Percentiles rank a stretch among this genome's conserved stretches.
phyloP scores from a whole-genome alignment of 53 echinoderm and acorn worm species.

The Holothuria scabra region DNA sequence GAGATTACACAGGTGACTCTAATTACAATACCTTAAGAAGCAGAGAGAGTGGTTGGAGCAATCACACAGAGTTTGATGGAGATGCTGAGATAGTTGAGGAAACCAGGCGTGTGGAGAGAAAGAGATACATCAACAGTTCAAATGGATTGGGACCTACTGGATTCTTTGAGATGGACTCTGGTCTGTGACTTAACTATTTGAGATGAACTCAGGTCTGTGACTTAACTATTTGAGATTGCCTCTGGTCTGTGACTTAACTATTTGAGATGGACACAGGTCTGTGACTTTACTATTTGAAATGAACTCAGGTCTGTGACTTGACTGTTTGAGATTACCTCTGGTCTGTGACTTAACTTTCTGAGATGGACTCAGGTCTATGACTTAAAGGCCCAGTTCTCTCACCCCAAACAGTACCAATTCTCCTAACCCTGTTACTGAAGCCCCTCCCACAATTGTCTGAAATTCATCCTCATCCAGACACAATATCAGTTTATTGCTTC shows the following conservation, averaged over 20 bases:
- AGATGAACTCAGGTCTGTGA: no score
- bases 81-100: neutral
- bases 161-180: conserved; percentile 31
- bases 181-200: conserved; percentile 2
- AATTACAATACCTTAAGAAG: conserved; percentile 9
- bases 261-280: no score
- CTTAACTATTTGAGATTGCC: neutral
- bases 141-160: neutral
- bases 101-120: neutral
- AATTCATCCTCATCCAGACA: no score
- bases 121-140: neutral
- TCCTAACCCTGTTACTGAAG: no score
- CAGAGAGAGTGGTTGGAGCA: conserved; percentile 9
- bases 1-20: neutral
- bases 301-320: conserved; percentile 14
- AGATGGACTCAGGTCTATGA: conserved; percentile 24
- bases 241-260: conserved; percentile 12
- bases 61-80: neutral
- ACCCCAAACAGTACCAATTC: no score
- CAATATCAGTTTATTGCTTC: no score
- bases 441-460: no score
- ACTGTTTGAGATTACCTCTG: no score
- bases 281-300: no score
- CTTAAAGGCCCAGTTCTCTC: no score
- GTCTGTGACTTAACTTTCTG: no score